Base-by-base conservation (phyloP, 2,113 vertebrate genomes). In the Oriolus oriolus region DNA sequence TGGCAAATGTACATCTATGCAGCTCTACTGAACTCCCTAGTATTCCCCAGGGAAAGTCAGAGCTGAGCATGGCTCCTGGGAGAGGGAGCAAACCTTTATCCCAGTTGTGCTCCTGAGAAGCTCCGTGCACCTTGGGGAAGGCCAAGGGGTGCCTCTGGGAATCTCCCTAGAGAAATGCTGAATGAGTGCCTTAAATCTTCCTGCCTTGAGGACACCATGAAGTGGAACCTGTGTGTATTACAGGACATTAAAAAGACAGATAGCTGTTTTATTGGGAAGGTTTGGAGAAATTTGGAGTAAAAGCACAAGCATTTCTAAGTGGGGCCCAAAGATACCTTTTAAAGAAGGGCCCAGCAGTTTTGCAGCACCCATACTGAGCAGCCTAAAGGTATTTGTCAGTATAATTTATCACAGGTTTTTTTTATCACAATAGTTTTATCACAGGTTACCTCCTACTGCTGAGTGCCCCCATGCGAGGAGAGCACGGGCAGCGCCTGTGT, bases 401-500 rank as follows among this genome's bases (percentile, higher is more conserved):
- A n/a, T n/a, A n/a, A n/a, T n/a, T n/a, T n/a, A n/a, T n/a, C n/a
- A n/a, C n/a, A n/a, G n/a, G n/a, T n/a, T n/a, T n/a, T n/a, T n/a
- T n/a, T n/a, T n/a, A n/a, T n/a, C n/a, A n/a, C n/a, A n/a, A n/a
- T n/a, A n/a, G n/a, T n/a, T n/a, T n/a, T n/a, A n/a, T n/a, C n/a
- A n/a, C 16, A 28, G 5, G 0, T 59, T 26, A 37, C 10, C 37
- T 60, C 45, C 44, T 60, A 44, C 47, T 63, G 42, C 42, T 1
- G 0, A 3, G 6, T 44, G 20, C 12, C n/a, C 28, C 60, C 1
- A 0, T 6, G n/a, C 2, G 15, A n/a, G 56, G 42, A 3, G 30
- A 37, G 35, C 9, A 4, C 20, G 7, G 52, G 87, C 52, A 63
- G 61, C 0, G 0, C 26, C 28, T 13, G 6, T 4, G 50, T 10